phyloP scores from a whole-genome alignment of 2,113 vertebrate genomes.

The Sigmodon hispidus region DNA sequence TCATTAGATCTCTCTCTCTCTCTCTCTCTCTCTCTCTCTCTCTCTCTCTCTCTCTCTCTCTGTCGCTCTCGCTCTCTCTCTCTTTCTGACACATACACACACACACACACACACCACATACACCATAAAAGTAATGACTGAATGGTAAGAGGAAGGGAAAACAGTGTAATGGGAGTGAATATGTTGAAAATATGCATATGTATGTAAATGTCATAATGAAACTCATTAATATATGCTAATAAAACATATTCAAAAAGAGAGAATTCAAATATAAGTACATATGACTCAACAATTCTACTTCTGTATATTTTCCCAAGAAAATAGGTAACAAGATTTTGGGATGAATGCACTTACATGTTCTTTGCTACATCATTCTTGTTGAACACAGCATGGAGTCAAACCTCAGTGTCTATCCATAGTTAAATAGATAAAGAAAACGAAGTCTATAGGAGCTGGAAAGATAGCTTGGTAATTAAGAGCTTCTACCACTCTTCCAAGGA shows the following conservation, averaged over 20 bases:
- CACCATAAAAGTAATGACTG: neutral
- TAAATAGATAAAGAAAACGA: neutral
- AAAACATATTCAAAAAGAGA: neutral
- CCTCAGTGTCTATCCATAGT: neutral
- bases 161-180: neutral
- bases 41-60: too few relatives aligned
- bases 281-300: neutral
- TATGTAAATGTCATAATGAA: neutral
- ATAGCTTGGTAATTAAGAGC: neutral
- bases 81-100: neutral
- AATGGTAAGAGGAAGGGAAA: neutral
- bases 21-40: too few relatives aligned
- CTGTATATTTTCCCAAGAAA: neutral
- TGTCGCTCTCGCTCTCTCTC: too few relatives aligned
- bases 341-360: neutral
- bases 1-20: neutral
- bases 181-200: neutral
- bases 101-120: neutral
- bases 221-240: neutral
- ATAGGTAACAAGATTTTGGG: neutral
- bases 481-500: neutral
- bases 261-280: neutral
- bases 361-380: constrained; percentile 2
- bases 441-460: neutral
- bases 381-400: neutral